Percentiles rank a stretch among this genome's conserved stretches.
These are phyloP conservation scores for Moxostoma hubbsi DNA, from an alignment of 2,797 vertebrate species.

Conservation along the genomic window DNA sequence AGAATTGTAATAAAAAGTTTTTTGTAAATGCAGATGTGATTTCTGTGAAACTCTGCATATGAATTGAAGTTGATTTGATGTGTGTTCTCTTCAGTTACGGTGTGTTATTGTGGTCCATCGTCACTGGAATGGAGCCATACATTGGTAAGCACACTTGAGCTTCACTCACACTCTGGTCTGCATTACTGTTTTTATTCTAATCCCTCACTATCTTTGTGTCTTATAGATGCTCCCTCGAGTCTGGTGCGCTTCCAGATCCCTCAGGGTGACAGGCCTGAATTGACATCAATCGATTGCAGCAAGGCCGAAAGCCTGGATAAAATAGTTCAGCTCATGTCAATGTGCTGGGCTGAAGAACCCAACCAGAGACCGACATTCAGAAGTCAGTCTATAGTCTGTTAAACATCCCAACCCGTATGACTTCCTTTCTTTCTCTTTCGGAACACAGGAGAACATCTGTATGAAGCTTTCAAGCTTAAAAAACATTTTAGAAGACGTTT, in stretches of 20 bases:
- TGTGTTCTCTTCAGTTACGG: slow-evolving; percentile 66
- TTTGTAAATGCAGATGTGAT: too few relatives aligned
- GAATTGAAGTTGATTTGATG: background rate
- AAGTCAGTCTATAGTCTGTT: slow-evolving; percentile 55
- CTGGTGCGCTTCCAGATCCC: slow-evolving; percentile 69
- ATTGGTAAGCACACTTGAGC: slow-evolving; percentile 60
- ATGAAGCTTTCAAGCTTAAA: too few relatives aligned
- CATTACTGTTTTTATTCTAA: background rate
- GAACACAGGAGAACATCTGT: too few relatives aligned
- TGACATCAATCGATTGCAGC: slow-evolving; percentile 43
- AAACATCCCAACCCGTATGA: too few relatives aligned
- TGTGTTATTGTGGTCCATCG: slow-evolving; percentile 76
- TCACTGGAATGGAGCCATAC: slow-evolving; percentile 73
- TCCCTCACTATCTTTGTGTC: background rate
- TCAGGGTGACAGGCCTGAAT: slow-evolving; percentile 69
- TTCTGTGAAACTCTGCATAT: too few relatives aligned
- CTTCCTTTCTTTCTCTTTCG: too few relatives aligned
- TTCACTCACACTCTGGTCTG: background rate
- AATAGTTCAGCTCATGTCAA: slow-evolving; percentile 66
- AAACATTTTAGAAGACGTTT: too few relatives aligned
- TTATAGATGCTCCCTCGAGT: slow-evolving; percentile 56
- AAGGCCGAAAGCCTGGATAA: slow-evolving; percentile 42
- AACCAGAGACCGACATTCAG: slow-evolving; percentile 60
- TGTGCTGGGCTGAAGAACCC: slow-evolving; percentile 66
- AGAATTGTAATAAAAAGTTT: too few relatives aligned